Conservation (phyloP, 2,113 vertebrate genomes). For the Coracopsis vasa region DNA sequence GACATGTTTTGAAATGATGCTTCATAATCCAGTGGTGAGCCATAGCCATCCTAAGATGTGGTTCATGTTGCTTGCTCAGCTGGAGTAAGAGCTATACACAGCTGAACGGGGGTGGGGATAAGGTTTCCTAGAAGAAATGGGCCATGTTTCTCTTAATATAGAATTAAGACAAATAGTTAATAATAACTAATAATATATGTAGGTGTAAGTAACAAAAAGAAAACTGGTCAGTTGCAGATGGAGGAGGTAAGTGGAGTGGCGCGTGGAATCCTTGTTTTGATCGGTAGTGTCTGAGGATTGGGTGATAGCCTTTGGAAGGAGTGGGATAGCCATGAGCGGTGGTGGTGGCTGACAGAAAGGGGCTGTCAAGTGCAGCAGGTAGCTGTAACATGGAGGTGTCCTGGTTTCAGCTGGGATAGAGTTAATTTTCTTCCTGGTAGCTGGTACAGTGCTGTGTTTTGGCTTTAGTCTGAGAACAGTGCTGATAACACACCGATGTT, state of each 20-base stretch:
- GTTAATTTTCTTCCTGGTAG: not conserved
- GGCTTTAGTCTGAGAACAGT: not conserved
- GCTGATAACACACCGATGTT: not conserved
- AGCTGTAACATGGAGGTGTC: not conserved
- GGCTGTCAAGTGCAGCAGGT: not conserved
- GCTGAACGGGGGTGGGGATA: not conserved
- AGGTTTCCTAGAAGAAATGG: not conserved
- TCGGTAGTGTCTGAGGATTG: not conserved
- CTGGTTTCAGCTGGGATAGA: not conserved
- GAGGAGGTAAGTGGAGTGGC: not conserved
- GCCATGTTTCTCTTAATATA: not conserved
- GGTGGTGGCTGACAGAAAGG: not conserved
- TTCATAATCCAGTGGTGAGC: not conserved
- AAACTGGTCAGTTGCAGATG: not conserved
- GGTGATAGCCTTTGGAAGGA: not conserved
- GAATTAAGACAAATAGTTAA: not conserved
- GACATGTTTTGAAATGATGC: not conserved
- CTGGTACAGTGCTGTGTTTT: not conserved
- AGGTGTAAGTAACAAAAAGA: not conserved
- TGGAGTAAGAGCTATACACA: not conserved
- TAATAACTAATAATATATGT: not conserved
- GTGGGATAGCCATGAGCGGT: accelerated
- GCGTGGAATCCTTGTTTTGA: not conserved
- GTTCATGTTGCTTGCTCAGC: not conserved
- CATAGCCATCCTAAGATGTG: not conserved